Conservation (phyloP, 2,797 vertebrate species). For the Etheostoma nigrum region DNA sequence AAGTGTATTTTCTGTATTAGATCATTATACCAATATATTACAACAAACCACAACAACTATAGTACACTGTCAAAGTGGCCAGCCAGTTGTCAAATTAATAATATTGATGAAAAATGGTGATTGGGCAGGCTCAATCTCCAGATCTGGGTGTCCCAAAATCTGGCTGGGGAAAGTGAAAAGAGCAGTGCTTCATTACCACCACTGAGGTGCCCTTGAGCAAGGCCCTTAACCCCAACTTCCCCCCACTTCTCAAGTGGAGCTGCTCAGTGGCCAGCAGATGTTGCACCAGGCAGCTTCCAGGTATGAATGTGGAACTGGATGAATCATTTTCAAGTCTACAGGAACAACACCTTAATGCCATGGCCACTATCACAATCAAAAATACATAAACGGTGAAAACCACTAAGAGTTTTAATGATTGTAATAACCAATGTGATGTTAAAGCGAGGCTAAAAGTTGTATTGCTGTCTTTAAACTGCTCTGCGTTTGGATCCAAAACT, state of each 20-base stretch:
- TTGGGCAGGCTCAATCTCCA: background rate
- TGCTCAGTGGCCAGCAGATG: no score
- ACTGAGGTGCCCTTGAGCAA: no score
- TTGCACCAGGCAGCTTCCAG: no score
- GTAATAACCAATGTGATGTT: background rate
- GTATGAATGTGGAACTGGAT: background rate
- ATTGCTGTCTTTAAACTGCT: background rate
- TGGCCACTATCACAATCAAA: background rate
- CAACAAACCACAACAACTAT: background rate
- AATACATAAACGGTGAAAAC: background rate
- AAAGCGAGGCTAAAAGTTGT: background rate
- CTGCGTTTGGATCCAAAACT: conserved; percentile 8
- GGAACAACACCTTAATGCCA: background rate
- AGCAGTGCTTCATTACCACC: no score
- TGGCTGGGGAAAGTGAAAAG: no score
- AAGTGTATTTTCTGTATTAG: background rate
- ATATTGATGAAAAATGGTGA: conserved; percentile 5
- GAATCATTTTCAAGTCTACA: conserved; percentile 6
- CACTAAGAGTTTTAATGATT: background rate
- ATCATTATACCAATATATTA: background rate
- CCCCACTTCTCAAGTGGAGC: no score
- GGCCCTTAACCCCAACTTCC: no score
- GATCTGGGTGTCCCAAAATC: no score
- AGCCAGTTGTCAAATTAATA: background rate
- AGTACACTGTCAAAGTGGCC: background rate